phyloP scores from a whole-genome alignment of 2,888 invertebrate genomes.

The Fabriciana adippe region DNA sequence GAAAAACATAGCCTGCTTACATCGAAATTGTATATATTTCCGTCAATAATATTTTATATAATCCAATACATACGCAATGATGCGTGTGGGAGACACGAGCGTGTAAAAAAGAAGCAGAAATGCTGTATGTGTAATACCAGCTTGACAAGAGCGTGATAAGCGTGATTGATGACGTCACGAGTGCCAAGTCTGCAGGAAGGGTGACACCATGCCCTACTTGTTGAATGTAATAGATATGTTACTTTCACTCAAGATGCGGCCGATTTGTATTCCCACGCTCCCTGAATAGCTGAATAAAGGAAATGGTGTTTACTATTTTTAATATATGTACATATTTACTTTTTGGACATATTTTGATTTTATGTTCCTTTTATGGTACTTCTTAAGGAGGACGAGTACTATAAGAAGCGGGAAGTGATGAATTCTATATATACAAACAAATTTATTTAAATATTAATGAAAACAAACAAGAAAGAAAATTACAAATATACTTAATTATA shows the following conservation, averaged over 20 bases:
- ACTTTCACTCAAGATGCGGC: constrained; percentile 7
- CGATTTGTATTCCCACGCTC: background rate
- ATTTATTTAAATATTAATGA: too few species aligned
- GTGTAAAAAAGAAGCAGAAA: constrained; percentile 29
- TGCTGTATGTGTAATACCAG: constrained; percentile 31
- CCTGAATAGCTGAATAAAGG: background rate
- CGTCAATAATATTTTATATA: constrained; percentile 14
- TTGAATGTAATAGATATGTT: constrained; percentile 39
- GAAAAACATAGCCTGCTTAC: background rate
- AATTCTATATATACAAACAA: too few species aligned
- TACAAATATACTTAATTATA: too few species aligned
- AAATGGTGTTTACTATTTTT: background rate
- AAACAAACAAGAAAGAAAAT: too few species aligned
- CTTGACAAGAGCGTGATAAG: constrained; percentile 59
- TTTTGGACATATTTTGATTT: too few species aligned
- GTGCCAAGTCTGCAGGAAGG: constrained; percentile 42
- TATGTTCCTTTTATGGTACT: too few species aligned
- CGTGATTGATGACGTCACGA: constrained; percentile 76
- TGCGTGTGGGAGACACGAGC: constrained; percentile 14
- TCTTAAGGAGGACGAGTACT: too few species aligned
- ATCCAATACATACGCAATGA: constrained; percentile 21
- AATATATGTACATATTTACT: background rate
- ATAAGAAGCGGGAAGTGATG: too few species aligned
- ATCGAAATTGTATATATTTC: constrained; percentile 12
- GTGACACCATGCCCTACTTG: constrained; percentile 43